These are phyloP conservation scores for Eilema sororculum DNA, from an alignment of 2,888 invertebrate genomes.

Conservation along the genomic window DNA sequence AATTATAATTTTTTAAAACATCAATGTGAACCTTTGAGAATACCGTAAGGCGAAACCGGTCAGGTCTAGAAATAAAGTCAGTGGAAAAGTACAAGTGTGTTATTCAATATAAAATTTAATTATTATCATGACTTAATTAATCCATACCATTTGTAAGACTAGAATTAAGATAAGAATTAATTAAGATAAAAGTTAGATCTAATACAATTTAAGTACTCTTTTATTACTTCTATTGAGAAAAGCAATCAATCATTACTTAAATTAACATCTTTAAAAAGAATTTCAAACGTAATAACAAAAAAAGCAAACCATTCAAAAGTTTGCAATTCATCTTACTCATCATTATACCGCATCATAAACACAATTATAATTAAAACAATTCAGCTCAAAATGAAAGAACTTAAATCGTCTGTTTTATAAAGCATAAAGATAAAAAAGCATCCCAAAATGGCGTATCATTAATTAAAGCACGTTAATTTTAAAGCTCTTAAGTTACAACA, in stretches of 20 bases:
- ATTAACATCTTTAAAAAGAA: background rate
- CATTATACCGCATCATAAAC: background rate
- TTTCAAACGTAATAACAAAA: background rate
- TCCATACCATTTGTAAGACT: background rate
- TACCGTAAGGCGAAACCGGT: too few relatives aligned
- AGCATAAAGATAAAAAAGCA: constrained; percentile 6
- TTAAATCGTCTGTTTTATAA: constrained; percentile 11
- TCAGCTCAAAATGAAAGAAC: background rate
- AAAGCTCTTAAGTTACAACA: constrained; percentile 43
- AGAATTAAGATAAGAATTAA: background rate
- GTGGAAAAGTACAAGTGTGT: too few relatives aligned
- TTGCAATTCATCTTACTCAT: background rate
- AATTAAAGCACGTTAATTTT: constrained; percentile 45
- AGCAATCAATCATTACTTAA: background rate
- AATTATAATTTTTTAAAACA: too few relatives aligned
- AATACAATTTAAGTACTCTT: background rate
- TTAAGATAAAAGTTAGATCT: background rate
- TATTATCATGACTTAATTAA: too few relatives aligned
- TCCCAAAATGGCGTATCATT: constrained; percentile 27
- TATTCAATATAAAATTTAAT: too few relatives aligned
- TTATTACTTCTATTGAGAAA: background rate
- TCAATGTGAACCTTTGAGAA: too few relatives aligned
- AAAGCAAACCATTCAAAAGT: background rate
- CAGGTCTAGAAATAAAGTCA: too few relatives aligned
- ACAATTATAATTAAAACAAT: background rate